Evolutionary conservation across 2,113 vertebrate species (phyloP).

Genomic region (Aleadryas rufinucha): DNA sequence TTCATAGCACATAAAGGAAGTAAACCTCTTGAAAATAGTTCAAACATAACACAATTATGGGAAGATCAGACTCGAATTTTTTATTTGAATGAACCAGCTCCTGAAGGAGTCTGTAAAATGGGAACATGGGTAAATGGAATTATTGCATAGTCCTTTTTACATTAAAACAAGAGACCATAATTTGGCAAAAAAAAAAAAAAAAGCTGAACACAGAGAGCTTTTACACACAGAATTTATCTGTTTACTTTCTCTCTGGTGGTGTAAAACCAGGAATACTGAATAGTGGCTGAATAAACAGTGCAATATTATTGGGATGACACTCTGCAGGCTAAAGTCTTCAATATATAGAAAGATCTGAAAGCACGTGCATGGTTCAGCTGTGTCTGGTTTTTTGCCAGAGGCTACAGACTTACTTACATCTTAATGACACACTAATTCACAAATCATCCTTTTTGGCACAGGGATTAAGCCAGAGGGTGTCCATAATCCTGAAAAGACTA

Average conservation of each 20-base stretch:
- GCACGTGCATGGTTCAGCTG: not conserved
- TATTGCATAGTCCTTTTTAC: not conserved
- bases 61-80: not conserved
- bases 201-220: not conserved
- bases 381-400: not conserved
- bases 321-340: not conserved
- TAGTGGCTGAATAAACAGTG: not conserved
- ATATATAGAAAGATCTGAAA: not conserved
- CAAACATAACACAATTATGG: not conserved
- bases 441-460: not conserved
- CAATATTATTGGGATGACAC: not conserved
- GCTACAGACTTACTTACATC: not conserved
- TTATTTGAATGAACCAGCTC: not conserved
- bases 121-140: not conserved
- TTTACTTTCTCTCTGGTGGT: not conserved
- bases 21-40: slow-evolving; percentile 27
- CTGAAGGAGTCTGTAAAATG: slow-evolving; percentile 18
- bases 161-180: not conserved
- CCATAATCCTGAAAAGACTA: not conserved
- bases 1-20: slow-evolving; percentile 31
- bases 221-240: not conserved
- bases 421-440: not conserved
- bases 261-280: not conserved
- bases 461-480: not conserved
- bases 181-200: not conserved